Base-by-base conservation (phyloP, 2,888 invertebrate genomes). In the Atherix ibis region DNA sequence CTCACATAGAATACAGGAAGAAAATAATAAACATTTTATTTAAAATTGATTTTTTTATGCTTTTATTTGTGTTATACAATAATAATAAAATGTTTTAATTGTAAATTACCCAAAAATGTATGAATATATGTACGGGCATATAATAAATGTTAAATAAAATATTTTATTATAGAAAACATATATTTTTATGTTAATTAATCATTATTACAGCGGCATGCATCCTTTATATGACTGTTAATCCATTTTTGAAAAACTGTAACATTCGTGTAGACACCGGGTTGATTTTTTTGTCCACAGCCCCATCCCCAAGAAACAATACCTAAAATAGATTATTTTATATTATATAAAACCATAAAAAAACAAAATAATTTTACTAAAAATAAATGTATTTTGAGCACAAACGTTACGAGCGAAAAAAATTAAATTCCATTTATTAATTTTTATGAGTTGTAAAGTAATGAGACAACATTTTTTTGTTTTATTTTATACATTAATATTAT, bases 221-320 rank as follows among this genome's bases (percentile, higher is more conserved):
- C 42, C 4, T 31, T 29, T 5, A 38, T 42, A 10, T 40, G 35
- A 15, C 39, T 32, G 3, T 38, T 35, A 12, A 46, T 40, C 46
- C 46, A 46, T 10, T 35, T 18, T 6, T 32, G 26, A 19, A 39
- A 46, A 34, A 39, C 43, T 1, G 44, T 37, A 5, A 44, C 41
- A 15, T 39, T 41, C 3, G 46, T 40, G 32, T 43, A 46, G 13
- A 46, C 43, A 24, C 43, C 44, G 9, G 44, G 42, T 8, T 37
- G 37, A 28, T 37, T 39, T 4, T 32, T 31, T 27, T 14, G 34
- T 31, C 36, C 43, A 18, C 46, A 46, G 14, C 44, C 44, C 18
- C 43, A 40, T 2, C 44, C 43, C 43, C 42, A 46, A 4, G 46
- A 46, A 16, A 44, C 41, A 15, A 46, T 40, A 22, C 46, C 46